phyloP scores from a whole-genome alignment of 2,113 vertebrate species.

The Malurus elegans region DNA sequence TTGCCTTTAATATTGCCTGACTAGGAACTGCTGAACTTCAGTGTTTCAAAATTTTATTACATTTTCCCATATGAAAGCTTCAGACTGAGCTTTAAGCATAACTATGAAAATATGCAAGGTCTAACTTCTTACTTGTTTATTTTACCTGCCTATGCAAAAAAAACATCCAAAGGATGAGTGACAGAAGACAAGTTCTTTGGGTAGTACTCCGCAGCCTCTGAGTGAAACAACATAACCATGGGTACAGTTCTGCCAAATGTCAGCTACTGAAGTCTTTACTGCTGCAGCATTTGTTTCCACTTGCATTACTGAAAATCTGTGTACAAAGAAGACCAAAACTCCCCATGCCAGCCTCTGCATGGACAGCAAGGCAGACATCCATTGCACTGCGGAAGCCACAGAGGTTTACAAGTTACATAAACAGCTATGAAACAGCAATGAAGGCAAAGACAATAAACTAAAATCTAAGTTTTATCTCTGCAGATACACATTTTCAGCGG shows the following conservation, averaged over 20 bases:
- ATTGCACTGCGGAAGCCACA: neutral
- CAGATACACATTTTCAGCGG: neutral
- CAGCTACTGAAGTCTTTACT: neutral
- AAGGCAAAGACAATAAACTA: neutral
- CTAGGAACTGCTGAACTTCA: neutral
- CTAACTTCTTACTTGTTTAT: neutral
- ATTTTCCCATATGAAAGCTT: neutral
- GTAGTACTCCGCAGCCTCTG: neutral
- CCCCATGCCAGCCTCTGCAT: neutral
- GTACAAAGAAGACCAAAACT: neutral
- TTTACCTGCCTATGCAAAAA: neutral
- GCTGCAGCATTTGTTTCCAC: neutral
- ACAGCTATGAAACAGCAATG: neutral
- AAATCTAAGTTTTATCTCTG: neutral
- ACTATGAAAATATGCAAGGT: neutral
- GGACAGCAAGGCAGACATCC: neutral
- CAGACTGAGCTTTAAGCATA: neutral
- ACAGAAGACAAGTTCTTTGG: neutral
- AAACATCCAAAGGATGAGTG: neutral
- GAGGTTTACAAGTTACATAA: neutral
- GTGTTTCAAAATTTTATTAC: neutral
- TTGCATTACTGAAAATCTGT: neutral
- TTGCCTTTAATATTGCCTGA: neutral
- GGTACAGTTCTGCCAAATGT: neutral
- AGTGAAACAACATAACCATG: neutral